Base-by-base conservation (phyloP, 2,797 vertebrate genomes). In the Leptoclinus maculatus region DNA sequence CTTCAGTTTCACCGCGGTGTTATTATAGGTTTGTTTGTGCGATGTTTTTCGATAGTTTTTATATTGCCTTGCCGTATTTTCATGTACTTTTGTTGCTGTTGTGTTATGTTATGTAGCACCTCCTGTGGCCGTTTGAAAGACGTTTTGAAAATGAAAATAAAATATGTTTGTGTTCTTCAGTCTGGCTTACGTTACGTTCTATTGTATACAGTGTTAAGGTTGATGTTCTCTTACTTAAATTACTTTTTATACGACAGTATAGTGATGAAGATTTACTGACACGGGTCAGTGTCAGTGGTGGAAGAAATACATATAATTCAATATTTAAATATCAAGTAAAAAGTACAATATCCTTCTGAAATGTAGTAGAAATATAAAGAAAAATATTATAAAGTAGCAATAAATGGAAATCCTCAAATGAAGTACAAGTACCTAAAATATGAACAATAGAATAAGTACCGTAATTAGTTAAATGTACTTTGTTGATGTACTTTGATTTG, bases 91-190 rank as follows among this genome's bases (percentile, higher is more conserved):
- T 39, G 7, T 14, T 12, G 21, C 12, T 23, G 36, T n/a, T 36
- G 10, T 17, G 1, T n/a, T 36, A 19, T 17, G 1, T 19, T 36
- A 36, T 59, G 19, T 59, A 11, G 19, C 10, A 59, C 7, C 7
- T 49, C n/a, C 47, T 49, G 47, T n/a, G 41, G 45, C 49, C n/a
- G n/a, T 60, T n/a, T 39, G n/a, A 16, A 39, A 38, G 19, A 73
- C 2, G 57, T 71, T 76, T 75, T 74, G 6, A 78, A 25, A 65
- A 66, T 12, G 76, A 54, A 59, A 80, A 64, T 74, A 32, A 67
- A 86, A 41, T 5, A 25, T 23, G 7, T 12, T 14, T 0, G 5
- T 53, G 71, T 56, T 53, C 45, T 29, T 49, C n/a, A 45, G 0
- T 41, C 3, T 59, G 27, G 7, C 12, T 69, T 62, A 51, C 10